These are phyloP conservation scores for Mycteria americana DNA, from an alignment of 2,797 vertebrate species.

Conservation along the genomic window DNA sequence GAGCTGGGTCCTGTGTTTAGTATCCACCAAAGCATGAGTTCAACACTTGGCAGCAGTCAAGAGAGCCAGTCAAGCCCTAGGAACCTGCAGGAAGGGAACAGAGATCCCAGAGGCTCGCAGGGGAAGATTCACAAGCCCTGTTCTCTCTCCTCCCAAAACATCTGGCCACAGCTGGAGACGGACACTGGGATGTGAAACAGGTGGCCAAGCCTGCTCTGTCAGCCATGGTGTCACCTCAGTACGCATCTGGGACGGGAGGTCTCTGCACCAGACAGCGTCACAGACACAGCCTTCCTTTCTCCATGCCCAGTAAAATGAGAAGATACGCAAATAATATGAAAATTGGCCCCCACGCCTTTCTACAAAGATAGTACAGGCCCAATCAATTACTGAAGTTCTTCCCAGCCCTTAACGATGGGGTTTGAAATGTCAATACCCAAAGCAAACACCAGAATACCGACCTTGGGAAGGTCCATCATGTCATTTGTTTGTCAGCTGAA, in stretches of 20 bases:
- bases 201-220: background rate
- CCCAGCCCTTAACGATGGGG: background rate
- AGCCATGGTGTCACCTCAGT: rapidly evolving
- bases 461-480: background rate
- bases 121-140: background rate
- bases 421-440: background rate
- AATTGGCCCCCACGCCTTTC: background rate
- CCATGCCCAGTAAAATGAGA: background rate
- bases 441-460: background rate
- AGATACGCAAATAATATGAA: background rate
- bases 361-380: background rate
- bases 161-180: background rate
- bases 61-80: background rate
- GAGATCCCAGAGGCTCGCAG: background rate
- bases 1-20: rapidly evolving
- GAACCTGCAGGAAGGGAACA: background rate
- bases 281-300: background rate
- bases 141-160: background rate
- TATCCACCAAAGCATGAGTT: background rate
- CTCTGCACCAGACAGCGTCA: background rate
- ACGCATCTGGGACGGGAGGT: rapidly evolving
- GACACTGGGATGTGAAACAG: background rate
- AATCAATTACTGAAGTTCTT: background rate
- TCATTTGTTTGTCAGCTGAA: background rate
- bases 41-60: background rate